These are phyloP conservation scores for Tetramorium simillimum DNA, from an alignment of 1,140 invertebrate genomes.

Conservation along the genomic window DNA sequence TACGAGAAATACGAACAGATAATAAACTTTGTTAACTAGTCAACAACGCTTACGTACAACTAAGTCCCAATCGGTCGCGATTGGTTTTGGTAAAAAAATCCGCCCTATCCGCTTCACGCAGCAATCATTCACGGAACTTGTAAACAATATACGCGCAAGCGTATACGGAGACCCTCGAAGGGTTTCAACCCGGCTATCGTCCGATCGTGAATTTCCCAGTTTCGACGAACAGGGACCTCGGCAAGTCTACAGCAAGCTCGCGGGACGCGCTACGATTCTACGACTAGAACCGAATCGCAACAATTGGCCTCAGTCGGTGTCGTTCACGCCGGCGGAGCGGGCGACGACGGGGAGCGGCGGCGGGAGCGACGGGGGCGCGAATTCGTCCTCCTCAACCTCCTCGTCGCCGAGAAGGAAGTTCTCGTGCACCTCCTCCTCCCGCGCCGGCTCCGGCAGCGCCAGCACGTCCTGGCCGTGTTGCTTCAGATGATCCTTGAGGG, in stretches of 20 bases:
- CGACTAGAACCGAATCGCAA: slow-evolving; percentile 47
- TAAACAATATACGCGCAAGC: not conserved
- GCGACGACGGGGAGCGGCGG: slow-evolving; percentile 63
- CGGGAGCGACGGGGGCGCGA: slow-evolving; percentile 73
- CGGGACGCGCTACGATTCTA: not conserved
- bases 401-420: slow-evolving; percentile 78
- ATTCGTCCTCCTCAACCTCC: slow-evolving; percentile 76
- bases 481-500: slow-evolving; percentile 89
- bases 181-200: not conserved
- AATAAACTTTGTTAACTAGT: slow-evolving; percentile 42
- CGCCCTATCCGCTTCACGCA: not conserved
- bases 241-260: not conserved
- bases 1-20: slow-evolving; percentile 5
- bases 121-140: not conserved
- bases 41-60: slow-evolving; percentile 37
- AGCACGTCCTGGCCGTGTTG: slow-evolving; percentile 85
- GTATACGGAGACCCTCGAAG: not conserved
- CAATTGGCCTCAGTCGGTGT: slow-evolving; percentile 73
- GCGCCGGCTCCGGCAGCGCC: slow-evolving; percentile 77
- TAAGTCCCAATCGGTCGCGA: not conserved
- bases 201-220: not conserved
- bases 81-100: slow-evolving; percentile 31
- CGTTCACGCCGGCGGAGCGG: slow-evolving; percentile 71
- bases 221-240: not conserved
- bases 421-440: slow-evolving; percentile 82